Evolutionary conservation across 1,140 invertebrate genomes (phyloP).

Genomic region (Samia ricini): DNA sequence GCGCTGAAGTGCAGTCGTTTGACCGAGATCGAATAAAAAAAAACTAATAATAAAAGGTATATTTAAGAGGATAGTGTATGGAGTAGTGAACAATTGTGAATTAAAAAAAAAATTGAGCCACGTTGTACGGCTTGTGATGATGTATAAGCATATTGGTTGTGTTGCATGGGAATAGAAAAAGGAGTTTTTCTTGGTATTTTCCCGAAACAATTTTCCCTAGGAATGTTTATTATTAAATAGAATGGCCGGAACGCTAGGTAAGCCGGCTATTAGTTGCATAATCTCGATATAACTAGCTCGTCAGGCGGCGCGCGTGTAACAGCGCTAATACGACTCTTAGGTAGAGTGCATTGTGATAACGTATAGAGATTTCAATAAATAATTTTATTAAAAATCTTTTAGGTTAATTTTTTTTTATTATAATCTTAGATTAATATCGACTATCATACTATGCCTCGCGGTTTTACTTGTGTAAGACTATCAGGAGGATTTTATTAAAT

Average conservation of each 20-base stretch:
- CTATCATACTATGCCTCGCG: background rate
- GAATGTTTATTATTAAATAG: background rate
- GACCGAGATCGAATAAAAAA: no score
- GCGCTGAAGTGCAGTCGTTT: no score
- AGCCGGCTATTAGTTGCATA: constrained; percentile 19
- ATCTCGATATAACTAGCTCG: constrained; percentile 13
- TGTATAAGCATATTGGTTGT: no score
- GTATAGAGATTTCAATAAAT: background rate
- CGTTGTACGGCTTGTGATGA: no score
- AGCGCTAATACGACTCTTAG: constrained; percentile 7
- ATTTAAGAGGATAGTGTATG: no score
- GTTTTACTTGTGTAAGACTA: background rate
- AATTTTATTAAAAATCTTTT: no score
- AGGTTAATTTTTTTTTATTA: background rate
- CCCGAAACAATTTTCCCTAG: background rate
- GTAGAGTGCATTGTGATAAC: background rate
- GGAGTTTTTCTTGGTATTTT: background rate
- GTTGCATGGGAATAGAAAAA: background rate
- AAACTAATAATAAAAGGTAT: no score
- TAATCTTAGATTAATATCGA: background rate
- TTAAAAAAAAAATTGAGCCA: no score
- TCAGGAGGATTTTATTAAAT: background rate
- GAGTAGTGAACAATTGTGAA: no score
- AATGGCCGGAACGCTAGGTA: background rate
- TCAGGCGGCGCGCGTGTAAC: constrained; percentile 7